phyloP scores from a whole-genome alignment of 1,140 invertebrate species.

The Cylas formicarius region DNA sequence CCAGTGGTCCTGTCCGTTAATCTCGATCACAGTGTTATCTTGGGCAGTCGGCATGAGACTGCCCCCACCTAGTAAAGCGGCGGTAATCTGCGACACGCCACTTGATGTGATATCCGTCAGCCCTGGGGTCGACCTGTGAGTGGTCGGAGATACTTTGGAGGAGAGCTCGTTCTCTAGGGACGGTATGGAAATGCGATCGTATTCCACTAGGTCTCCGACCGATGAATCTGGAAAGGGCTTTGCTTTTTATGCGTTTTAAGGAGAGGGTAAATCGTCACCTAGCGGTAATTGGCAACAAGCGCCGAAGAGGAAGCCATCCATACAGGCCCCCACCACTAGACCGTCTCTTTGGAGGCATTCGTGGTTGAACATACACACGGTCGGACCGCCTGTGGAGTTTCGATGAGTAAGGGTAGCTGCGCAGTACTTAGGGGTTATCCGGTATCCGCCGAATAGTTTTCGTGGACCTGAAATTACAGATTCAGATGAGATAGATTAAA shows the following conservation, averaged over 20 bases:
- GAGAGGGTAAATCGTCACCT: constrained; percentile 15
- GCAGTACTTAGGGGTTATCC: constrained; percentile 72
- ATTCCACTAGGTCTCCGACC: constrained; percentile 36
- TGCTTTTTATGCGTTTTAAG: background rate
- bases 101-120: constrained; percentile 34
- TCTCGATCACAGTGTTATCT: constrained; percentile 35
- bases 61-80: constrained; percentile 41
- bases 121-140: constrained; percentile 19
- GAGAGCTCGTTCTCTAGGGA: constrained; percentile 24
- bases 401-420: constrained; percentile 47
- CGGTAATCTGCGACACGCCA: constrained; percentile 47
- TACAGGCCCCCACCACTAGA: constrained; percentile 78
- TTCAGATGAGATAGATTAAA: no score
- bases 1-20: constrained; percentile 34
- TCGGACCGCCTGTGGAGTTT: constrained; percentile 50
- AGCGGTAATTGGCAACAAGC: constrained; percentile 72
- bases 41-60: constrained; percentile 32
- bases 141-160: constrained; percentile 11
- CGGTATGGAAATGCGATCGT: constrained; percentile 34
- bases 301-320: constrained; percentile 86
- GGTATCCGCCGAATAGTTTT: constrained; percentile 77
- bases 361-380: constrained; percentile 92
- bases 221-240: constrained; percentile 27
- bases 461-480: constrained; percentile 54
- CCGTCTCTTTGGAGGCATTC: constrained; percentile 76